A percentile compares a stretch with the other conserved stretches of the same genome.
These are phyloP conservation scores for Melanerpes formicivorus DNA, from an alignment of 2,113 vertebrate species.

Conservation along the genomic window DNA sequence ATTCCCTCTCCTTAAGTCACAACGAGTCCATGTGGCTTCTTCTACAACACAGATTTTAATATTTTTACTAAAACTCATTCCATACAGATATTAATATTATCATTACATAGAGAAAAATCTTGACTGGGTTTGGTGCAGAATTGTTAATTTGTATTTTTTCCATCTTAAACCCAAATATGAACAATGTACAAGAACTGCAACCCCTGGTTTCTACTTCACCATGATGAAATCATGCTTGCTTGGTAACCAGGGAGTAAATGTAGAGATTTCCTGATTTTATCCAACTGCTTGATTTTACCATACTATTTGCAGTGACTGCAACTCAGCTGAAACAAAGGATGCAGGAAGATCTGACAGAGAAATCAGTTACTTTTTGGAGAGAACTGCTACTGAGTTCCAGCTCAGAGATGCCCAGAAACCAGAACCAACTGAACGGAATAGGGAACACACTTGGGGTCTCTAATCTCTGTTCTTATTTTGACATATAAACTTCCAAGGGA, in stretches of 20 bases:
- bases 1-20: slow-evolving; percentile 17
- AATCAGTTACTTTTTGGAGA: not conserved
- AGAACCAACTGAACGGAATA: not conserved
- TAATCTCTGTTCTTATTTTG: not conserved
- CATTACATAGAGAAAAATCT: not conserved
- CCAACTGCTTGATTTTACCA: slow-evolving; percentile 39
- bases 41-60: not conserved
- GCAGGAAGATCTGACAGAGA: not conserved
- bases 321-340: not conserved
- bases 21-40: not conserved
- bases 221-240: slow-evolving; percentile 3
- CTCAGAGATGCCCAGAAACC: not conserved
- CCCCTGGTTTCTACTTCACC: not conserved
- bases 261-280: slow-evolving; percentile 56
- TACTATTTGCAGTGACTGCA: not conserved
- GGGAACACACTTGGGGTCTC: not conserved
- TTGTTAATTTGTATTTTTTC: slow-evolving; percentile 49
- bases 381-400: not conserved
- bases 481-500: not conserved
- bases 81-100: slow-evolving; percentile 6
- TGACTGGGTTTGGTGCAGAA: slow-evolving; percentile 10
- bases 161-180: slow-evolving; percentile 37
- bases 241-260: not conserved
- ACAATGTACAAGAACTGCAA: slow-evolving; percentile 22
- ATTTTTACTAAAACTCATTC: slow-evolving; percentile 43